Percentiles rank a stretch among this genome's conserved stretches.
phyloP scores from a whole-genome alignment of 2,888 invertebrate species.

The Ernsta delagoae region DNA sequence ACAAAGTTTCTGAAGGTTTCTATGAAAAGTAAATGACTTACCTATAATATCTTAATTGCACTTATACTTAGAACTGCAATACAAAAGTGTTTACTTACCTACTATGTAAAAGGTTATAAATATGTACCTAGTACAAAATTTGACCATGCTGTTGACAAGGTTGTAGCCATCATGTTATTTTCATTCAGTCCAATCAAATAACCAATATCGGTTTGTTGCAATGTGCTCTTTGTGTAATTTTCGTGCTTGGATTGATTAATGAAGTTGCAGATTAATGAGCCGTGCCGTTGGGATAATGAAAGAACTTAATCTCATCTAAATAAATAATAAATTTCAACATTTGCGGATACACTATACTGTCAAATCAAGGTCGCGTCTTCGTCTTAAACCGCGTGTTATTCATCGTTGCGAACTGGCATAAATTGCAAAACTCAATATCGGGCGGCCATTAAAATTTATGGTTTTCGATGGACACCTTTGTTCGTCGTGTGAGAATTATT shows the following conservation, averaged over 20 bases:
- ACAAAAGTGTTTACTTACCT: too few species aligned
- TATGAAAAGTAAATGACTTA: neutral
- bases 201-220: conserved; percentile 9
- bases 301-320: conserved; percentile 8
- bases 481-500: conserved; percentile 65
- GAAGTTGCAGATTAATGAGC: conserved; percentile 21
- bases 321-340: conserved; percentile 10
- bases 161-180: conserved; percentile 19
- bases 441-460: conserved; percentile 69
- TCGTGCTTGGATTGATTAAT: conserved; percentile 25
- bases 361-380: conserved; percentile 14
- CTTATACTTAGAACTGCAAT: neutral
- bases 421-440: conserved; percentile 74
- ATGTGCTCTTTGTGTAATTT: conserved; percentile 3
- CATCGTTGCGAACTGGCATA: conserved; percentile 59
- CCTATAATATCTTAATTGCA: neutral
- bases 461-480: conserved; percentile 66
- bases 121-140: neutral
- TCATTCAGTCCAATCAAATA: conserved; percentile 12
- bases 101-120: neutral
- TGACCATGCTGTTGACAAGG: conserved; percentile 13
- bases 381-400: conserved; percentile 44
- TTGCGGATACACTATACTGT: conserved; percentile 15
- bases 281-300: conserved; percentile 1
- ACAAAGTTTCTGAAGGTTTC: neutral